Evolutionary conservation across 2,113 vertebrate species (phyloP).

Genomic region (Panthera uncia): DNA sequence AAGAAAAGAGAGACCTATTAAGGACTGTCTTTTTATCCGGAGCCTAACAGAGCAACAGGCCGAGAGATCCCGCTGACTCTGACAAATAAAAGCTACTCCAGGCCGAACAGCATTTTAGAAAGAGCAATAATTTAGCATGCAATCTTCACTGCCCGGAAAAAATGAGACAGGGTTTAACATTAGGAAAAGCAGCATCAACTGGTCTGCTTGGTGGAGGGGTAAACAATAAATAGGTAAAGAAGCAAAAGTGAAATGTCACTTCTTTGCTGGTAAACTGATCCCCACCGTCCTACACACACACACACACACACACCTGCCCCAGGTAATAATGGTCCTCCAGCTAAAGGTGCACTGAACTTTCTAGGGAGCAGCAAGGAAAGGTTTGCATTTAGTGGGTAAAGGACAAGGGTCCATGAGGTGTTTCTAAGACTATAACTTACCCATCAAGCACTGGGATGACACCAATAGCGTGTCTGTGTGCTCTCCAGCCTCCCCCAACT

Average conservation of each 20-base stretch:
- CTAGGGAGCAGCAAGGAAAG: not conserved
- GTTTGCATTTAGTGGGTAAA: not conserved
- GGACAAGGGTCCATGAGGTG: not conserved
- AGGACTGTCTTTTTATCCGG: not conserved
- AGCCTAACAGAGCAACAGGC: not conserved
- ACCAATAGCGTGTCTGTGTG: not conserved
- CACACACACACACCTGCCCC: not conserved
- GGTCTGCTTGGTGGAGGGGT: not conserved
- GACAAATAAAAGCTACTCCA: slow-evolving; percentile 20
- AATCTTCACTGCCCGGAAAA: not conserved
- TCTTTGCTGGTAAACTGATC: not conserved
- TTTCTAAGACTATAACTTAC: not conserved
- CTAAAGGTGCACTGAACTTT: not conserved
- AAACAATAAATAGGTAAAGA: not conserved
- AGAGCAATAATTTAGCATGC: not conserved
- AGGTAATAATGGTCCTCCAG: not conserved
- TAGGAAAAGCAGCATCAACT: not conserved
- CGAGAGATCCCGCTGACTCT: not conserved
- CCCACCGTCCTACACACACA: too few relatives aligned
- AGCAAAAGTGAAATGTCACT: not conserved
- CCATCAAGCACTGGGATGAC: too few relatives aligned
- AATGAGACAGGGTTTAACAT: slow-evolving; percentile 21
- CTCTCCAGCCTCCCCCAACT: not conserved
- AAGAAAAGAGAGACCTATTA: not conserved
- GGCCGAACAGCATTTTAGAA: not conserved